Evolutionary conservation across 2,113 vertebrate species (phyloP), one percentile per base, ranked within the genome.

Genomic region (Brachyhypopomus occidentalis): DNA sequence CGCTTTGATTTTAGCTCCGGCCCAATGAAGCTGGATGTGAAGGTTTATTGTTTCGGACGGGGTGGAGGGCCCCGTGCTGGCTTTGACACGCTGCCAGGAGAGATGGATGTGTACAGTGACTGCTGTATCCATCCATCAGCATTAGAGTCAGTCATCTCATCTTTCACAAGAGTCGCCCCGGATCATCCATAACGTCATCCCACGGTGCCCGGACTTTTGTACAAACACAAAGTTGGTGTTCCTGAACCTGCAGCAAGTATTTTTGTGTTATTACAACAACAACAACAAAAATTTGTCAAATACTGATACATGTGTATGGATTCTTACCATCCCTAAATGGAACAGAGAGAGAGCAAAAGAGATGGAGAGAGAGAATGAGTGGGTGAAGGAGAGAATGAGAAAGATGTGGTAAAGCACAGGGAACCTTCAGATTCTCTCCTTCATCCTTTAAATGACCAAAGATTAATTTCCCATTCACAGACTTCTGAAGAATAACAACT

Each of bases 1-100:
- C 72, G 73, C 78, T 88, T 88, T 89, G 86, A 89, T 89, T 88
- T 89, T 87, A 89, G 84, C 82, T 88, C 89, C 58, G 70, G 84
- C 83, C 84, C 87, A 87, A 88, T 89, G 86, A 88, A 88, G 87
- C 84, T 86, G 84, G 72, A 88, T 87, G 79, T 85, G 85, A 88
- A 75, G 82, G 84, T 87, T 89, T 88, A 89, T 89, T 88, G 85
- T 85, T 86, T 83, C 48, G 79, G 88, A 89, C 88, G 82, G 86
- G 45, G 82, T 73, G 66, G 83, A 83, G 79, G 64, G 69, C 70
- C 64, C 70, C 78, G 80, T 67, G 73, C 77, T 70, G 78, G 72
- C 58, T 85, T 83, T 87, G 85, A 86, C 79, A 79, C 63, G 69
- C 83, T 79, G 85, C 87, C 87, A 89, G 86, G 72, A 77, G 83